phyloP scores from a whole-genome alignment of 1,140 invertebrate genomes.

The Drosophila lacteicornis region DNA sequence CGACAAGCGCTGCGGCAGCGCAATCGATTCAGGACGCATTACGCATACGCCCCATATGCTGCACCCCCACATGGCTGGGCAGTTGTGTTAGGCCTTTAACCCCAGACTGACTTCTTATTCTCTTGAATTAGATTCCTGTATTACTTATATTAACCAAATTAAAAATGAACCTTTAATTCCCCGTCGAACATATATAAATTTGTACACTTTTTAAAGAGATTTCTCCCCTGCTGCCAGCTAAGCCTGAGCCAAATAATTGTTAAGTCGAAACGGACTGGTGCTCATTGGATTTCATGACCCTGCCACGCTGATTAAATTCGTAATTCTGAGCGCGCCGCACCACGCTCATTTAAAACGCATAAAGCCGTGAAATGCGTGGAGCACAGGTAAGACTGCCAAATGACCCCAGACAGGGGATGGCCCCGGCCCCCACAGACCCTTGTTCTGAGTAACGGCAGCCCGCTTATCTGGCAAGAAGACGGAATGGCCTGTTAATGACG shows the following conservation, averaged over 20 bases:
- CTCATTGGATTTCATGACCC: slow-evolving; percentile 53
- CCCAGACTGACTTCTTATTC: not conserved
- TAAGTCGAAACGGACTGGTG: slow-evolving; percentile 32
- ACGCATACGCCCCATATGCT: slow-evolving; percentile 56
- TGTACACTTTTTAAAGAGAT: slow-evolving; percentile 2
- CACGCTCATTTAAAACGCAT: slow-evolving; percentile 73
- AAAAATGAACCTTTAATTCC: not conserved
- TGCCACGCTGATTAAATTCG: slow-evolving; percentile 64
- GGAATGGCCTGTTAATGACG: slow-evolving; percentile 81
- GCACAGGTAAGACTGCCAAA: slow-evolving; percentile 62
- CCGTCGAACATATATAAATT: not conserved
- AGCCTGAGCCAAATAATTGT: slow-evolving; percentile 48
- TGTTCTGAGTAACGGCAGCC: not conserved
- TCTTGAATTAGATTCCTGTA: too few species aligned
- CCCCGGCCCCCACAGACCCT: not conserved
- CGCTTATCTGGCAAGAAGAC: slow-evolving; percentile 52
- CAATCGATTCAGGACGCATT: slow-evolving; percentile 27
- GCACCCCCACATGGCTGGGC: slow-evolving; percentile 19
- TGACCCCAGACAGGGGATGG: slow-evolving; percentile 40
- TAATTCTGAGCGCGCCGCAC: slow-evolving; percentile 51
- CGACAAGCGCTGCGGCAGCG: slow-evolving; percentile 18
- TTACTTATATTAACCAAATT: too few species aligned
- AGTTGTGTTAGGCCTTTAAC: slow-evolving; percentile 8
- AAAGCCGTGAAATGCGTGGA: slow-evolving; percentile 63
- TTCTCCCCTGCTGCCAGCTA: not conserved